Percentiles rank a stretch among this genome's conserved stretches.
Evolutionary conservation across 2,797 vertebrate species (phyloP).

Genomic region (Hydrophis major): DNA sequence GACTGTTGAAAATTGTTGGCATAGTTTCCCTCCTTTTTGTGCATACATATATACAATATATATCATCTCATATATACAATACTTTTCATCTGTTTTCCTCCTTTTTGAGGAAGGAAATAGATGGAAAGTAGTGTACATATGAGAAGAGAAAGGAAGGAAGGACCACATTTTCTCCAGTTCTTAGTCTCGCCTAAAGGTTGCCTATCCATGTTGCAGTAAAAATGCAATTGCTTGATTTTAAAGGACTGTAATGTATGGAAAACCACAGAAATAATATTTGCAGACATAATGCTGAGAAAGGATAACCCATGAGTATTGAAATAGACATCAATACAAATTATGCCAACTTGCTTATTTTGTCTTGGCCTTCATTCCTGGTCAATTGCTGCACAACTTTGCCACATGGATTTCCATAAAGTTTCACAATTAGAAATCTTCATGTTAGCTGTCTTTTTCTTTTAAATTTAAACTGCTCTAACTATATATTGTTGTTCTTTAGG

Average conservation of each 20-base stretch:
- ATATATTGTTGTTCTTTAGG: slow-evolving; percentile 21
- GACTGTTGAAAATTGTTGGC: not conserved
- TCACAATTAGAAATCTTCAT: not conserved
- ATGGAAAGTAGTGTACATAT: not conserved
- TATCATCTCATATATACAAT: no score
- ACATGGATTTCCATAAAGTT: not conserved
- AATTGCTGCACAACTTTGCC: not conserved
- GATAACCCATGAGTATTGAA: not conserved
- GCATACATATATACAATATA: no score
- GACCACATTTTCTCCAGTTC: not conserved
- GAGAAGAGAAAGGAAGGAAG: not conserved
- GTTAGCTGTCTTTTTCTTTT: not conserved
- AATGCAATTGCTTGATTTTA: not conserved
- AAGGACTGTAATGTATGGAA: not conserved
- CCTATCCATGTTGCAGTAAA: not conserved
- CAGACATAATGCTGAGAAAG: not conserved
- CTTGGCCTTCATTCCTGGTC: not conserved
- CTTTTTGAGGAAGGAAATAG: not conserved
- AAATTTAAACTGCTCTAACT: not conserved
- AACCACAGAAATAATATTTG: not conserved
- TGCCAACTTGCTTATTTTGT: not conserved
- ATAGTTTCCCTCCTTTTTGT: not conserved
- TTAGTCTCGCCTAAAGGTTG: not conserved
- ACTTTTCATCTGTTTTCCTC: not conserved
- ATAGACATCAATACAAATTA: not conserved